phyloP scores from a whole-genome alignment of 2,113 vertebrate species.

The Epinephelus cyanopodus region DNA sequence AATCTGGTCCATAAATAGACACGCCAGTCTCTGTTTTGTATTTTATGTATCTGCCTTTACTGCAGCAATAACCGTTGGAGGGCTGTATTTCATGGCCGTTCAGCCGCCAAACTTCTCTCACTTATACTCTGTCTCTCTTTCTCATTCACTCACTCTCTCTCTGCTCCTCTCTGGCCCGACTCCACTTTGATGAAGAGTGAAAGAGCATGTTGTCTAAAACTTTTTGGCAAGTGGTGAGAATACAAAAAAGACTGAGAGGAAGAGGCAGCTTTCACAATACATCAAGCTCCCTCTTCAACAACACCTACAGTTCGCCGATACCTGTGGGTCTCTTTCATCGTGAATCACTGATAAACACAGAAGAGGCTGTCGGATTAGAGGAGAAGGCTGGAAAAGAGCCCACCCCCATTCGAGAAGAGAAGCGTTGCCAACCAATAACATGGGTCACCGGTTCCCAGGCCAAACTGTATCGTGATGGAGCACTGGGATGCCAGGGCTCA shows the following conservation, averaged over 20 bases:
- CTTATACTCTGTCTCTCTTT: constrained; percentile 62
- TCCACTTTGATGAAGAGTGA: constrained; percentile 76
- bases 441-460: constrained; percentile 72
- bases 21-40: constrained; percentile 82
- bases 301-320: constrained; percentile 54
- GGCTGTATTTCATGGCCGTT: constrained; percentile 80
- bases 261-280: constrained; percentile 66
- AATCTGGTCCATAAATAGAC: constrained; percentile 86
- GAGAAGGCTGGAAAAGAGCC: constrained; percentile 50
- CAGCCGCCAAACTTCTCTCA: constrained; percentile 76
- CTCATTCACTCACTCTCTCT: constrained; percentile 32
- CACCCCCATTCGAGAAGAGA: constrained; percentile 54
- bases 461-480: constrained; percentile 71
- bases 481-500: constrained; percentile 72
- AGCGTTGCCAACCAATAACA: constrained; percentile 72
- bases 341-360: constrained; percentile 62
- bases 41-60: constrained; percentile 87
- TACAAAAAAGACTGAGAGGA: constrained; percentile 58
- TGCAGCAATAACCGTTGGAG: constrained; percentile 81
- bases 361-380: constrained; percentile 50
- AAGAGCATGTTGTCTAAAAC: constrained; percentile 71
- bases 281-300: constrained; percentile 53
- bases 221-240: constrained; percentile 70
- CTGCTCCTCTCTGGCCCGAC: constrained; percentile 47
- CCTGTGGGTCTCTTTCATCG: constrained; percentile 56